Base-by-base conservation (phyloP, 1,140 invertebrate species). In the Polyergus mexicanus region DNA sequence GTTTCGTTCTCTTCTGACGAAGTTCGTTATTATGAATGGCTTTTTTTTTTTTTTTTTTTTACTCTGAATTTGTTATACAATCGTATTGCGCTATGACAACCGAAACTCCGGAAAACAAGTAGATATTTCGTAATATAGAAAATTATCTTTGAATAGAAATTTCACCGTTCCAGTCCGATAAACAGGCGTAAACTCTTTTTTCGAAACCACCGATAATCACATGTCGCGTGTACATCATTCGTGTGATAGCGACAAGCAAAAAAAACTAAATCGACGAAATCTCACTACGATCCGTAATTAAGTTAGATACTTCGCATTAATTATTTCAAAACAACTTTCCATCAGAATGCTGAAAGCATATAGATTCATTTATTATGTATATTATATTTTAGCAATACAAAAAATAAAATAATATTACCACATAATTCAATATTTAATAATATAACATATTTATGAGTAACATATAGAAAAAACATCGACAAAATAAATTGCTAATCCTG, bases 211-310 rank as follows among this genome's bases (percentile, higher is more conserved):
- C 16, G 4, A 11, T 32, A 88, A 69, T 85, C 51, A 87, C 13
- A 19, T n/a, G 10, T 88, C 51, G 74, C 87, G 80, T 89, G 87
- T 41, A 63, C 56, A 68, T 75, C 74, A 25, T 54, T 89, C 81
- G 44, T 41, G 16, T 51, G 44, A 44, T n/a, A 25, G 32, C 63
- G 62, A 88, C 63, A 69, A 58, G 51, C 10, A 32, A 58, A 47
- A 54, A n/a, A 75, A 54, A 62, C n/a, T 1, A 60, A 47, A 68
- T 10, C 47, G 5, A 47, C 22, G 22, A 56, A 80, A 62, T 75
- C 74, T 84, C 56, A 83, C 54, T n/a, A n/a, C 60, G 11, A 72
- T 62, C n/a, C 25, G 38, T 41, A 19, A 80, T 51, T 41, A 72
- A 72, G 44, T 74, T 60, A 47, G 51, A 7, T 28, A 28, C 56